Conservation (phyloP, 2,888 invertebrate species). For the Noctua comes region DNA sequence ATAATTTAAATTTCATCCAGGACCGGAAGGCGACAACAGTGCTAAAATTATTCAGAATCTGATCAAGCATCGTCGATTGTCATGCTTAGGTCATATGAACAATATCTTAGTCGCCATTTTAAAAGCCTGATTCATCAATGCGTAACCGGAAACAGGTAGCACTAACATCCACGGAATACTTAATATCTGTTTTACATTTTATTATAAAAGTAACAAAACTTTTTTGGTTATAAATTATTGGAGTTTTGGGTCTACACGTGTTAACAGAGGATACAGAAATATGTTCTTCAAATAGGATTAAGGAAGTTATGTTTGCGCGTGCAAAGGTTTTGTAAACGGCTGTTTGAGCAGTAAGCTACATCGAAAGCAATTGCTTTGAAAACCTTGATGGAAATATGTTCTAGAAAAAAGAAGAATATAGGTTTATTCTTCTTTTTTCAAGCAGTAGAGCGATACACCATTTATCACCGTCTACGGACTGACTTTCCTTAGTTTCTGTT, state of each 20-base stretch:
- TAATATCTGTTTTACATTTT: conserved; percentile 63
- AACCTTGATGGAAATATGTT: not conserved
- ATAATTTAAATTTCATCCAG: conserved; percentile 45
- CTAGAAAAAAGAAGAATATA: too few species aligned
- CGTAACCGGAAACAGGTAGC: conserved; percentile 63
- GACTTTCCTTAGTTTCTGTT: not conserved
- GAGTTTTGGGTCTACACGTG: conserved; percentile 29
- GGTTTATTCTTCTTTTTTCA: not conserved
- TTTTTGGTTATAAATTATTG: conserved; percentile 22
- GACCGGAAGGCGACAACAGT: conserved; percentile 44
- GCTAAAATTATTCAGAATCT: conserved; percentile 63
- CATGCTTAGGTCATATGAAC: conserved; percentile 58
- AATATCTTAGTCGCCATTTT: conserved; percentile 57
- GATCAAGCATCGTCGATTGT: conserved; percentile 59
- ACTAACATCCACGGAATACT: conserved; percentile 62
- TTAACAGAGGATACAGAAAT: conserved; percentile 8
- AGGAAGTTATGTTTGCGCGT: conserved; percentile 25
- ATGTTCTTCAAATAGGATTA: conserved; percentile 8
- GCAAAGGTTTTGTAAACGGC: conserved; percentile 23
- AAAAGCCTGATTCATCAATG: conserved; percentile 62
- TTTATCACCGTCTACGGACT: not conserved
- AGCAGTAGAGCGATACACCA: not conserved
- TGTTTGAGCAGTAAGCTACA: not conserved
- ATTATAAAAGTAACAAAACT: conserved; percentile 24
- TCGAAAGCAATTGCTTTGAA: conserved; percentile 8